Percentiles rank a stretch among this genome's conserved stretches.
Evolutionary conservation across 2,888 invertebrate genomes (phyloP).

Genomic region (Pharmacophagus antenor): DNA sequence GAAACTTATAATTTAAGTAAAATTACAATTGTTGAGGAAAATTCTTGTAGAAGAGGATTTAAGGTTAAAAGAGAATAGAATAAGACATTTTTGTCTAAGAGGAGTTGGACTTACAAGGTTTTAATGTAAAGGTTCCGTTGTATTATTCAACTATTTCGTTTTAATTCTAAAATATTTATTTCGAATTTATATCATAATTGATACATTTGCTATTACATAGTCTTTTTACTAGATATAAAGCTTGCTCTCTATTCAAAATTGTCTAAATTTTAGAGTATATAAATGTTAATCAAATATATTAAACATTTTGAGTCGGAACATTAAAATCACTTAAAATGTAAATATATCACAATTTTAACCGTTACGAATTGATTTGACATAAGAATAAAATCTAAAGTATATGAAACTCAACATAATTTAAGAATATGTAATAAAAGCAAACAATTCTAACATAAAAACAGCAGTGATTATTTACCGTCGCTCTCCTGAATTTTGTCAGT

Average conservation of each 20-base stretch:
- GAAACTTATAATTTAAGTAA: too few species aligned
- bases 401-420: neutral
- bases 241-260: neutral
- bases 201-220: too few species aligned
- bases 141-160: too few species aligned
- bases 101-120: too few species aligned
- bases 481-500: slow-evolving; percentile 76
- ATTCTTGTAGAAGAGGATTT: too few species aligned
- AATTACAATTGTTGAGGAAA: too few species aligned
- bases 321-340: neutral
- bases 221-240: neutral
- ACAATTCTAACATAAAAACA: neutral
- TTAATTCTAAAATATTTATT: too few species aligned
- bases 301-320: neutral
- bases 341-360: neutral
- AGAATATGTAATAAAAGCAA: neutral
- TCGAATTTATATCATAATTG: too few species aligned
- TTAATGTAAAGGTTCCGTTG: too few species aligned
- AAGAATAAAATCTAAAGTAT: neutral
- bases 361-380: neutral
- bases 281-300: neutral
- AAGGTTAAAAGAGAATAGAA: too few species aligned
- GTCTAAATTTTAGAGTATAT: neutral
- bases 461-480: slow-evolving; percentile 61
- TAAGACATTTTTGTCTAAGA: too few species aligned